Percentiles rank a stretch among this genome's conserved stretches.
Evolutionary conservation across 2,113 vertebrate genomes (phyloP).

Genomic region (Lipophrys pholis): DNA sequence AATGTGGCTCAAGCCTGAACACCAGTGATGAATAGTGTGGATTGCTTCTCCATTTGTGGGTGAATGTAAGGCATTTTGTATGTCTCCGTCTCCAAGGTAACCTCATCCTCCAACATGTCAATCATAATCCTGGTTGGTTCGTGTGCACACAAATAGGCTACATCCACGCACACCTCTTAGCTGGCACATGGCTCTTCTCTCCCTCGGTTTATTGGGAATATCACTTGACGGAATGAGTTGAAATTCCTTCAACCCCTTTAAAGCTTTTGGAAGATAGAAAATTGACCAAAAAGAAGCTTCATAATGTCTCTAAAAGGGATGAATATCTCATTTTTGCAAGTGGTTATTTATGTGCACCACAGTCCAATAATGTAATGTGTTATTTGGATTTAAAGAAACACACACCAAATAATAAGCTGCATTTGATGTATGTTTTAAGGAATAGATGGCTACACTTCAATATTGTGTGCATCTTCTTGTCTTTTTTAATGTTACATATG

Average conservation of each 20-base stretch:
- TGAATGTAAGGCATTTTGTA: constrained; percentile 66
- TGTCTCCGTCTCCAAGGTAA: constrained; percentile 76
- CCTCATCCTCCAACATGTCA: constrained; percentile 61
- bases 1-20: constrained; percentile 23
- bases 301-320: too few relatives aligned
- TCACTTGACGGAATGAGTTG: not conserved
- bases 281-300: too few relatives aligned
- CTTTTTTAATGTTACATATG: too few relatives aligned
- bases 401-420: too few relatives aligned
- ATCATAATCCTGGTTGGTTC: constrained; percentile 60
- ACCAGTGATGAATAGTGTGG: constrained; percentile 32
- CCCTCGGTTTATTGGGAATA: constrained; percentile 13
- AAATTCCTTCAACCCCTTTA: not conserved
- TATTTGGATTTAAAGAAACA: too few relatives aligned
- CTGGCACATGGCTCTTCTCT: constrained; percentile 8
- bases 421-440: too few relatives aligned
- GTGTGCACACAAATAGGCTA: constrained; percentile 45
- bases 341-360: too few relatives aligned
- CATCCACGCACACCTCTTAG: constrained; percentile 37
- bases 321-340: too few relatives aligned
- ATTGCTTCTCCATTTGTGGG: constrained; percentile 41
- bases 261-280: too few relatives aligned
- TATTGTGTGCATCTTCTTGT: too few relatives aligned
- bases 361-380: too few relatives aligned
- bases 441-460: too few relatives aligned